phyloP scores from a whole-genome alignment of 2,888 invertebrate genomes.

The Hydropsyche betteni region DNA sequence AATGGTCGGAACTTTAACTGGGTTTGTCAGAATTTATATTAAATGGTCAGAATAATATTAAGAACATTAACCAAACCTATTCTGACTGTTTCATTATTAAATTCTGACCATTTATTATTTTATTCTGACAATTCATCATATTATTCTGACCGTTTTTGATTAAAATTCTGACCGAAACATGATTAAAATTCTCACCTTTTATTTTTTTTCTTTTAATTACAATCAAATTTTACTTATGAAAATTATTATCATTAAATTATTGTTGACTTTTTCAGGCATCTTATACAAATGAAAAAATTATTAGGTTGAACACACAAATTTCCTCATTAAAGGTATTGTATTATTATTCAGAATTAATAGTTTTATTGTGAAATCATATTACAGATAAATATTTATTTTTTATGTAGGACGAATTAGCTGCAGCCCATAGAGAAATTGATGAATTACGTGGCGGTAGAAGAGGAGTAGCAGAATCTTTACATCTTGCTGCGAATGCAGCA shows the following conservation, averaged over 20 bases:
- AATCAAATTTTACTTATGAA: not conserved
- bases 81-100: no score
- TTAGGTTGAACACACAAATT: not conserved
- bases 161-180: no score
- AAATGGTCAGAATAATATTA: no score
- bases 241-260: not conserved
- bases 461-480: slow-evolving; percentile 57
- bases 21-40: no score
- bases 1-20: no score
- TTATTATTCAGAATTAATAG: not conserved
- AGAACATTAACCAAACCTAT: no score
- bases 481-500: slow-evolving; percentile 58
- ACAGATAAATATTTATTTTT: not conserved
- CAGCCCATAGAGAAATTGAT: slow-evolving; percentile 54
- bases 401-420: slow-evolving; percentile 58
- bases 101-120: no score
- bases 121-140: no score
- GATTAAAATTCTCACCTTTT: no score
- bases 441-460: slow-evolving; percentile 55
- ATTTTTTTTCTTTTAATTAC: no score
- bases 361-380: slow-evolving; percentile 19
- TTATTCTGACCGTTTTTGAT: no score
- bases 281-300: slow-evolving; percentile 18
- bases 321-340: slow-evolving; percentile 49
- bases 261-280: slow-evolving; percentile 34